phyloP scores from a whole-genome alignment of 2,113 vertebrate genomes.

The Labrus mixtus region DNA sequence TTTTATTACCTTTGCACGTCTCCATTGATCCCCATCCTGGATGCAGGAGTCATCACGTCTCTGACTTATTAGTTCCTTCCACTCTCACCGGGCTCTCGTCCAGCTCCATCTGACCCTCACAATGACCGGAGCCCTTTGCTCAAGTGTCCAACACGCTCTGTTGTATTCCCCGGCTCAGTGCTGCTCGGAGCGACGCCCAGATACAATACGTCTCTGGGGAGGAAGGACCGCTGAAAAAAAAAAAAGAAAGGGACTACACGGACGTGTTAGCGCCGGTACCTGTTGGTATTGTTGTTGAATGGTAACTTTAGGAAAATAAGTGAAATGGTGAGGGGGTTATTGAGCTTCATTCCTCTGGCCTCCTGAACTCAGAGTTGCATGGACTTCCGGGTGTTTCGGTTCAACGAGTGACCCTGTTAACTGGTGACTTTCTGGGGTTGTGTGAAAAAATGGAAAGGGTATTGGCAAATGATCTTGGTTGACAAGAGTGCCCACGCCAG shows the following conservation, averaged over 20 bases:
- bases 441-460: too few species aligned
- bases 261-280: slow-evolving; percentile 44
- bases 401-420: too few species aligned
- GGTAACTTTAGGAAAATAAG: slow-evolving; percentile 33
- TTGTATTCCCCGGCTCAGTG: slow-evolving; percentile 14
- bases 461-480: too few species aligned
- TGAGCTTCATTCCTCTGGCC: slow-evolving; percentile 42
- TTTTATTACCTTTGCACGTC: slow-evolving; percentile 47
- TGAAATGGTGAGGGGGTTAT: slow-evolving; percentile 32
- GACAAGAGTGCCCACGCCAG: too few species aligned
- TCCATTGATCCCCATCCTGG: slow-evolving; percentile 53
- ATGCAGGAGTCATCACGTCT: slow-evolving; percentile 51
- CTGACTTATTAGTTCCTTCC: slow-evolving; percentile 82
- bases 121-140: slow-evolving; percentile 66
- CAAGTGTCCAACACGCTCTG: slow-evolving; percentile 26
- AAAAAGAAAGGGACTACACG: slow-evolving; percentile 3
- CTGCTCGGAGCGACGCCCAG: slow-evolving; percentile 40
- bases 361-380: slow-evolving; percentile 44
- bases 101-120: slow-evolving; percentile 56
- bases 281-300: slow-evolving; percentile 60
- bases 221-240: slow-evolving; percentile 39
- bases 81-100: slow-evolving; percentile 57
- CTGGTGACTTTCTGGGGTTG: too few species aligned
- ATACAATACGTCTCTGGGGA: slow-evolving; percentile 64
- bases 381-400: slow-evolving; percentile 36